Percentiles rank a stretch among this genome's conserved stretches.
phyloP scores from a whole-genome alignment of 2,888 invertebrate genomes.

The Pachydiplax longipennis region DNA sequence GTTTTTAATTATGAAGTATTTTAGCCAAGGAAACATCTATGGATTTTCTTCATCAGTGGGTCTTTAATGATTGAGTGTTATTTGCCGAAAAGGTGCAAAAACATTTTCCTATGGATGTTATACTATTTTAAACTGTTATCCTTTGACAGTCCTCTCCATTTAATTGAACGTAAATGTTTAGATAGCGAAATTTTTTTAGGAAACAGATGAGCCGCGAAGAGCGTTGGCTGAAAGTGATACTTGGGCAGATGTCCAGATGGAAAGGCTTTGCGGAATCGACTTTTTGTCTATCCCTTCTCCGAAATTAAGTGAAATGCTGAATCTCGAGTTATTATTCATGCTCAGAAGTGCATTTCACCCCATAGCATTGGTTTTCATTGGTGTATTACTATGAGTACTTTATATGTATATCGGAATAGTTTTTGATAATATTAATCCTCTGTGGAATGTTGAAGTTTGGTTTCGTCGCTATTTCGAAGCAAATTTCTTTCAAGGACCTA shows the following conservation, averaged over 20 bases:
- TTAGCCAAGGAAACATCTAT: too few species aligned
- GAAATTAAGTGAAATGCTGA: not conserved
- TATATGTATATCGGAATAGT: too few species aligned
- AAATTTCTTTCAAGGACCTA: too few species aligned
- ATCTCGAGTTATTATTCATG: too few species aligned
- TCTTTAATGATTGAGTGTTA: not conserved
- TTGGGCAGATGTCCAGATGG: not conserved
- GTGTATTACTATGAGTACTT: too few species aligned
- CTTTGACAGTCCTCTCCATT: not conserved
- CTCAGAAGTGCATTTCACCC: too few species aligned
- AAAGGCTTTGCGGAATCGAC: too few species aligned
- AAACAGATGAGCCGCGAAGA: not conserved
- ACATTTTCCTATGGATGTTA: not conserved
- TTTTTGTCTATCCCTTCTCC: not conserved
- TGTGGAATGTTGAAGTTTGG: too few species aligned
- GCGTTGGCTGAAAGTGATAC: not conserved
- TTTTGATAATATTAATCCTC: too few species aligned
- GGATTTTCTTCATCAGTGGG: not conserved
- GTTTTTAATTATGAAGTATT: too few species aligned
- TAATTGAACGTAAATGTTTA: not conserved
- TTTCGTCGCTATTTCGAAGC: too few species aligned
- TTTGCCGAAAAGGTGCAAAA: not conserved
- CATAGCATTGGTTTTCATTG: too few species aligned
- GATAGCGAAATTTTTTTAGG: not conserved
- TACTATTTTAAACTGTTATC: not conserved